Evolutionary conservation across 2,113 vertebrate genomes (phyloP).

Genomic region (Microtus ochrogaster): DNA sequence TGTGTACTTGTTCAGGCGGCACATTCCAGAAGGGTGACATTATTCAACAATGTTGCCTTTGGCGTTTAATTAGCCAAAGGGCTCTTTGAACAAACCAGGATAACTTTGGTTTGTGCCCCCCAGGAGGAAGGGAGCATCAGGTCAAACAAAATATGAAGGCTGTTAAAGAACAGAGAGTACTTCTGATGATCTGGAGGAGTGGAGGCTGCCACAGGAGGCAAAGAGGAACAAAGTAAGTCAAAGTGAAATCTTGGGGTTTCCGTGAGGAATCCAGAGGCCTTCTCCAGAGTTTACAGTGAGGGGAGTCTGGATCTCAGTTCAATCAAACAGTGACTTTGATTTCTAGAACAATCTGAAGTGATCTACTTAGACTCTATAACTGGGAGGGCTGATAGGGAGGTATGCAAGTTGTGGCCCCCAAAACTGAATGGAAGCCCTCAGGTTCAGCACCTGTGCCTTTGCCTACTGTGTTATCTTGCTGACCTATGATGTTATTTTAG

Average conservation of each 20-base stretch:
- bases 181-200: neutral
- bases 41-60: neutral
- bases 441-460: neutral
- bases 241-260: neutral
- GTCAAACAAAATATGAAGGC: neutral
- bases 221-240: neutral
- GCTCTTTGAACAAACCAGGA: neutral
- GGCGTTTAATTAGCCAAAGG: neutral
- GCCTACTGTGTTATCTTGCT: neutral
- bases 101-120: neutral
- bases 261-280: neutral
- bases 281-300: neutral
- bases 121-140: rapidly evolving
- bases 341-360: neutral
- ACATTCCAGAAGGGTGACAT: neutral
- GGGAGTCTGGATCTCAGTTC: neutral
- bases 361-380: neutral
- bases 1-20: neutral
- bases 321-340: neutral
- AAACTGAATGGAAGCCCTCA: neutral
- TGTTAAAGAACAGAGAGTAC: neutral
- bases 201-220: neutral
- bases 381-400: rapidly evolving
- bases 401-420: neutral
- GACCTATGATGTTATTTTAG: neutral